Conservation (phyloP, 2,888 invertebrate species). For the Hipparchia semele region DNA sequence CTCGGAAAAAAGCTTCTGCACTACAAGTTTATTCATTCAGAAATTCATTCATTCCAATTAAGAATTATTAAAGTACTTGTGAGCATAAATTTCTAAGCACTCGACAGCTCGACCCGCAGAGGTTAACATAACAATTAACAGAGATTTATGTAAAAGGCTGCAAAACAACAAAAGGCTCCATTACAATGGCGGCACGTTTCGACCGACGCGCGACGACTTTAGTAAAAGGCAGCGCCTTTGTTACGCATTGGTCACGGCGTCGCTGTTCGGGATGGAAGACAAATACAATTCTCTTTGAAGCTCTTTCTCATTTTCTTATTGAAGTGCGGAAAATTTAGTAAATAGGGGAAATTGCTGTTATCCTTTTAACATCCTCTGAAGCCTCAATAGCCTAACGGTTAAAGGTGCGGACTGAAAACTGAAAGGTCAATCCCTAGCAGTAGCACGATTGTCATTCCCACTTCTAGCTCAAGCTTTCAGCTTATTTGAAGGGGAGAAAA, state of each 20-base stretch:
- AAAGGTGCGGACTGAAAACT: too few species aligned
- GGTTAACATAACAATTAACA: slow-evolving; percentile 17
- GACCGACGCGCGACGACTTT: background rate
- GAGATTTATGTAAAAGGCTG: slow-evolving; percentile 20
- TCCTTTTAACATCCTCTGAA: background rate
- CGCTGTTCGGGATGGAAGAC: background rate
- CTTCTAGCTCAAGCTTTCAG: too few species aligned
- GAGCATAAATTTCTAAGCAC: background rate
- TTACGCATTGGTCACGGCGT: slow-evolving; percentile 24
- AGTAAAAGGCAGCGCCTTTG: slow-evolving; percentile 22
- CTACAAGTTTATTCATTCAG: too few species aligned
- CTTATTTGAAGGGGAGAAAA: too few species aligned
- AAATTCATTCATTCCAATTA: background rate
- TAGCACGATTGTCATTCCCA: too few species aligned
- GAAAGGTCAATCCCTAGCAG: too few species aligned
- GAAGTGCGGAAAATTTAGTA: slow-evolving; percentile 3
- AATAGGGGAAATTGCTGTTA: slow-evolving; percentile 1
- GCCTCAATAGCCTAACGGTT: too few species aligned
- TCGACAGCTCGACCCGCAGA: background rate
- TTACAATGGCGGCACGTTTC: background rate
- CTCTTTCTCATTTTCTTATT: slow-evolving; percentile 13
- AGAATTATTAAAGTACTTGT: background rate
- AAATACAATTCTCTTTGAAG: slow-evolving; percentile 1
- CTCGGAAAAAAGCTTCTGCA: too few species aligned
- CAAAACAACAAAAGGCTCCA: slow-evolving; percentile 15